A percentile compares a stretch with the other conserved stretches of the same genome.
Evolutionary conservation across 2,797 vertebrate genomes (phyloP).

Genomic region (Karalla daura): DNA sequence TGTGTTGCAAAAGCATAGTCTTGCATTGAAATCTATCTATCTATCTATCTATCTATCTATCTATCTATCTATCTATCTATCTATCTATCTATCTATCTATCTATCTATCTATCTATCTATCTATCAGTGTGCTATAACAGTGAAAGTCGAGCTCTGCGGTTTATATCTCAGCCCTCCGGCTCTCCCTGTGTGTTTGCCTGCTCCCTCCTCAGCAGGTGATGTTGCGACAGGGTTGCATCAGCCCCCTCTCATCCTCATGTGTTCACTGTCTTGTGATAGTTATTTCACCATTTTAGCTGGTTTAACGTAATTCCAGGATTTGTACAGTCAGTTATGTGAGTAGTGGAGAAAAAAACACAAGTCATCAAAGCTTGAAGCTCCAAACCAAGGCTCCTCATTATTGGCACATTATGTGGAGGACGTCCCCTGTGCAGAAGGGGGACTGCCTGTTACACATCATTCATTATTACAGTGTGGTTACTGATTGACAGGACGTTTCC

Average conservation of each 20-base stretch:
- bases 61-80: no score
- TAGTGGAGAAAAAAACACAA: background rate
- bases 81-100: no score
- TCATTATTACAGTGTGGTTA: conserved; percentile 53
- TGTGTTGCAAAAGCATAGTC: no score
- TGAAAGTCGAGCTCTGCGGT: no score
- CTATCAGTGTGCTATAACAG: no score
- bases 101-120: no score
- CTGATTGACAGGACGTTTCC: conserved; percentile 65
- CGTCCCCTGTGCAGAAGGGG: background rate
- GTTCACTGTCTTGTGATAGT: background rate
- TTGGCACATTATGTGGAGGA: no score
- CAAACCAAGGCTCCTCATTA: no score
- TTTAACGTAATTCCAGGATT: background rate
- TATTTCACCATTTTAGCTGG: background rate
- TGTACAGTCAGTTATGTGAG: background rate
- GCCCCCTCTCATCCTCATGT: conserved; percentile 2
- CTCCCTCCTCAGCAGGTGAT: conserved; percentile 30
- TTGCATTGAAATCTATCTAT: no score
- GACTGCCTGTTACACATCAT: background rate
- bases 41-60: no score
- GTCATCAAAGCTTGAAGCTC: background rate
- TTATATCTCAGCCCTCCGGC: no score
- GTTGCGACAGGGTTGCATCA: conserved; percentile 72
- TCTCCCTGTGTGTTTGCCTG: no score